These are phyloP conservation scores for Paralichthys olivaceus DNA, from an alignment of 2,113 vertebrate species.

Conservation along the genomic window DNA sequence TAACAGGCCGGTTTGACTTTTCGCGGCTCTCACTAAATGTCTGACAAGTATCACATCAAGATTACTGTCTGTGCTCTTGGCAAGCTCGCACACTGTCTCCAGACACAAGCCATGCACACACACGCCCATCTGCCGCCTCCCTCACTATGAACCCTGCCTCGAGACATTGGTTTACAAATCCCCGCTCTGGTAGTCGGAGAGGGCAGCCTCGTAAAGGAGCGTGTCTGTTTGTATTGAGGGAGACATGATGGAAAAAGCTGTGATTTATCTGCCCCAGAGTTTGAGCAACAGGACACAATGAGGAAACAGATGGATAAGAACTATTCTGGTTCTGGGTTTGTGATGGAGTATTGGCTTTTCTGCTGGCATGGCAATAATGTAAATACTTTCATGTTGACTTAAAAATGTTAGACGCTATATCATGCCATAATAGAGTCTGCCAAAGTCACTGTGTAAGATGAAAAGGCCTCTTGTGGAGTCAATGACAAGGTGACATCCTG, in stretches of 20 bases:
- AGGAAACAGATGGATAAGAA: conserved; percentile 69
- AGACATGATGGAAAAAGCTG: conserved; percentile 65
- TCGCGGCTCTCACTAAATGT: conserved; percentile 45
- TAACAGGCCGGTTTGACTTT: conserved; percentile 34
- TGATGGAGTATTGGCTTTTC: conserved; percentile 58
- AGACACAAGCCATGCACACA: conserved; percentile 68
- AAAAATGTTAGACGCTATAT: conserved; percentile 46
- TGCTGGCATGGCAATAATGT: conserved; percentile 48
- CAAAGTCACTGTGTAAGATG: conserved; percentile 49
- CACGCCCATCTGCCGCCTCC: conserved; percentile 61
- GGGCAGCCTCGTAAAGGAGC: conserved; percentile 61
- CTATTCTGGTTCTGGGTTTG: conserved; percentile 54
- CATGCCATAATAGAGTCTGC: conserved; percentile 52
- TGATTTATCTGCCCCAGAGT: conserved; percentile 59
- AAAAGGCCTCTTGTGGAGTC: conserved; percentile 68
- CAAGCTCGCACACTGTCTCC: conserved; percentile 39
- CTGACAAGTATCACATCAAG: conserved; percentile 52
- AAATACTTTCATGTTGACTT: conserved; percentile 63
- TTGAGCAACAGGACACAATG: conserved; percentile 50
- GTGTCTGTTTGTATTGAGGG: conserved; percentile 71
- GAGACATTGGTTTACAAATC: conserved; percentile 69
- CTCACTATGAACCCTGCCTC: conserved; percentile 61
- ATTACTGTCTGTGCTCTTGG: conserved; percentile 61
- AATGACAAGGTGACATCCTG: conserved; percentile 57
- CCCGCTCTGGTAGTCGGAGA: conserved; percentile 50